Percentiles rank a stretch among this genome's conserved stretches.
Conservation (phyloP, 2,888 invertebrate species). For the Bugulina stolonifera region DNA sequence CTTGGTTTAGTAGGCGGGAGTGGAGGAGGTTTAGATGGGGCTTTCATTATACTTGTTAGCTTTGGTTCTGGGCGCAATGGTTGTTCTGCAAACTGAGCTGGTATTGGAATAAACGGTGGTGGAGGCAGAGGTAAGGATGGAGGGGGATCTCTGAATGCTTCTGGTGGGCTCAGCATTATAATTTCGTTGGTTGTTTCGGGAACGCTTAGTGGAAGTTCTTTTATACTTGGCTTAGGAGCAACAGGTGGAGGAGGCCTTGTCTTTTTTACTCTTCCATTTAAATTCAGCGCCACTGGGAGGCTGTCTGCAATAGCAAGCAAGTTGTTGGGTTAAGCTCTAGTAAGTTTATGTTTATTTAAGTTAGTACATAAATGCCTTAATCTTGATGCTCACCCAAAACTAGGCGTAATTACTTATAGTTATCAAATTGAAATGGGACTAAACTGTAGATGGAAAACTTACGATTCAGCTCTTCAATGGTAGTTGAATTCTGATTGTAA, state of each 20-base stretch:
- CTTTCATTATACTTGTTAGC: not conserved
- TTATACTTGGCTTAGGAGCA: not conserved
- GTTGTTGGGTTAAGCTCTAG: too few species aligned
- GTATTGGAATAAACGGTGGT: not conserved
- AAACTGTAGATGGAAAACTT: too few species aligned
- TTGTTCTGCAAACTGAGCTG: not conserved
- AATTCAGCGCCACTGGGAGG: not conserved
- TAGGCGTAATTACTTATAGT: too few species aligned
- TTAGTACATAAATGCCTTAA: too few species aligned
- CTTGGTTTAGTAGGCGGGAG: not conserved
- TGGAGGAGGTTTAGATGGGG: not conserved
- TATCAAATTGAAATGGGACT: too few species aligned
- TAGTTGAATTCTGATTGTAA: slow-evolving; percentile 23
- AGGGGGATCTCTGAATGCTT: slow-evolving; percentile 13
- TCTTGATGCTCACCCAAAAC: too few species aligned
- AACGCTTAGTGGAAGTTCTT: not conserved
- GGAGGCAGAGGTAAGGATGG: not conserved
- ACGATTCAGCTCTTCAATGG: not conserved
- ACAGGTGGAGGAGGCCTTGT: not conserved
- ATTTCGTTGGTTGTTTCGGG: not conserved
- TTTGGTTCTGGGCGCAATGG: not conserved
- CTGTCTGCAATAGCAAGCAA: not conserved
- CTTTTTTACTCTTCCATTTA: not conserved
- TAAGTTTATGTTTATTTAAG: too few species aligned
- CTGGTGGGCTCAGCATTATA: slow-evolving; percentile 10